A percentile compares a stretch with the other conserved stretches of the same genome.
Evolutionary conservation across 1,140 invertebrate genomes (phyloP).

Genomic region (Ectropis grisescens): DNA sequence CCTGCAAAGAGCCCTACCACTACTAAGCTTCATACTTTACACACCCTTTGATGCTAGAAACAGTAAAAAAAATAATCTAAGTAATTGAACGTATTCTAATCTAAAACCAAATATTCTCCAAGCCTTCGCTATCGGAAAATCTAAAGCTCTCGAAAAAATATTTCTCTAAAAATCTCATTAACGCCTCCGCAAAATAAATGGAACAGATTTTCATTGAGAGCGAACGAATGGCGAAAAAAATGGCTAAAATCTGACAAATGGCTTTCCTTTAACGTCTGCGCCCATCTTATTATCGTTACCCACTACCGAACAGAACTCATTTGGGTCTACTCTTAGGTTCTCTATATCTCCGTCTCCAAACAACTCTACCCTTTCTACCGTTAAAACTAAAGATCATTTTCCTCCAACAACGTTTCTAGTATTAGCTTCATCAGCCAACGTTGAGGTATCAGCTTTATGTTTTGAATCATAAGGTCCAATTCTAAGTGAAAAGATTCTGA

Average conservation of each 20-base stretch:
- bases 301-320: conserved; percentile 66
- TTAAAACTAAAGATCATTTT: conserved; percentile 15
- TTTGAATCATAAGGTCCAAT: conserved; percentile 17
- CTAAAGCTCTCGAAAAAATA: too few relatives aligned
- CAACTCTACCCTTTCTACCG: conserved; percentile 17
- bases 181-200: conserved; percentile 47
- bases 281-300: conserved; percentile 69
- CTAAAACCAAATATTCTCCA: too few relatives aligned
- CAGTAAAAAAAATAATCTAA: too few relatives aligned
- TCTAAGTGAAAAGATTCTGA: conserved; percentile 17
- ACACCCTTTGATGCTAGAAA: too few relatives aligned
- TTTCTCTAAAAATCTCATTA: conserved; percentile 36
- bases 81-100: too few relatives aligned
- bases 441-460: conserved; percentile 19
- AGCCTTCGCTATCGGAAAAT: too few relatives aligned
- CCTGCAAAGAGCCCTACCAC: too few relatives aligned
- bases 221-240: conserved; percentile 59
- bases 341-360: conserved; percentile 15
- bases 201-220: conserved; percentile 61
- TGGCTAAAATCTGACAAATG: conserved; percentile 66
- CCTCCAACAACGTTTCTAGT: conserved; percentile 10
- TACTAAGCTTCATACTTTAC: too few relatives aligned
- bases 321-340: conserved; percentile 53
- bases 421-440: conserved; percentile 13
- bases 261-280: conserved; percentile 68